Evolutionary conservation across 2,797 vertebrate species (phyloP), one percentile per base, ranked within the genome.

Genomic region (Cyclopterus lumpus): DNA sequence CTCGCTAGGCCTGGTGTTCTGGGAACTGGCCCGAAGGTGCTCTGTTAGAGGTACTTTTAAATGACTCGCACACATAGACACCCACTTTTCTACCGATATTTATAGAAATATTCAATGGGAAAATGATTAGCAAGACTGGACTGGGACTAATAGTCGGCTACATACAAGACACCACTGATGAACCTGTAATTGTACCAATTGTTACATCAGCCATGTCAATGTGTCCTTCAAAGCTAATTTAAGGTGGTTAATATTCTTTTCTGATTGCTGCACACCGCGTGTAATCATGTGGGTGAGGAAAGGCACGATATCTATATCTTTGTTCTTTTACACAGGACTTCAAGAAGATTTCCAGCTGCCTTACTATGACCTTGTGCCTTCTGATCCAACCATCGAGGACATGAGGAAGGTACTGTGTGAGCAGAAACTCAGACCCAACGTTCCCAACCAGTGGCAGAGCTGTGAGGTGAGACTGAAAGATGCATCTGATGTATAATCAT

Each of bases 361-460:
- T 96, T 99, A 97, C 90, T 97, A 98, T 2, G 97, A 99, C 54
- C 94, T 96, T 83, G 98, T 99, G 94, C 97, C 97, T 96, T 98
- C 97, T 66, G 97, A 99, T 88, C 98, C 98, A 1, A 98, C 98
- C 0, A 89, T 99, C 71, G 98, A 99, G 81, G 98, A 99, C 51
- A 98, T 99, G 97, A 97, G 92, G 89, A 97, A 93, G 84, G 96
- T 98, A 32, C 97, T 98, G 61, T 99, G 98, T 89, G 98, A 99
- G 71, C 97, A 97, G 95, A 99, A 96, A 77, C 94, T 97, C 68
- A 94, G 98, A 89, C 98, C 98, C 70, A 98, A 90, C 89, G 93
- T 99, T 82, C 98, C 97, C 68, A 99, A 99, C 91, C 98, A 98
- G 89, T 99, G 98, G 98, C 98, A 99, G 90, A 98, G 96, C 93